Conservation (phyloP, 2,113 vertebrate species). For the Micronisus gabar region DNA sequence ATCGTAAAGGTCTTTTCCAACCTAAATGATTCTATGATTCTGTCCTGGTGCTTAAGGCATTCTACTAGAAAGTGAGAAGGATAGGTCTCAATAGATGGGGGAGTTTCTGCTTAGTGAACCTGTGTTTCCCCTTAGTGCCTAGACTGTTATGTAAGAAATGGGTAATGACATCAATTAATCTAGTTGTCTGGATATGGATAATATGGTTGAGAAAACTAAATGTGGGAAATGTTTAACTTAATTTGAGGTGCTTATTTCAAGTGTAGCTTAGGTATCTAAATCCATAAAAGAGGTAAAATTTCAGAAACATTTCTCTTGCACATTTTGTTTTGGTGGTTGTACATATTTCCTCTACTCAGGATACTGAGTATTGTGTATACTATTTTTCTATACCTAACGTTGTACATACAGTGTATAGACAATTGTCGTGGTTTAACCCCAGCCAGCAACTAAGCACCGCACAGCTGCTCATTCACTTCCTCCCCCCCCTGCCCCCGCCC, state of each 20-base stretch:
- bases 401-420: neutral
- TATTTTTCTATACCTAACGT: neutral
- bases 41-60: neutral
- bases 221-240: neutral
- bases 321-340: neutral
- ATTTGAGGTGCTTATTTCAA: neutral
- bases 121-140: neutral
- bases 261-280: neutral
- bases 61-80: neutral
- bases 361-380: neutral
- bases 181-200: neutral
- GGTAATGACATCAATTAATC: neutral
- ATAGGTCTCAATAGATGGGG: neutral
- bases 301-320: neutral
- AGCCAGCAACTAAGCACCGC: too few species aligned
- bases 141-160: neutral
- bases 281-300: neutral
- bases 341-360: neutral
- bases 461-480: too few species aligned
- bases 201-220: neutral
- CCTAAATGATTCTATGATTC: too few species aligned
- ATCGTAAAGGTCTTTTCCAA: too few species aligned
- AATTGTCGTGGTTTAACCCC: too few species aligned
- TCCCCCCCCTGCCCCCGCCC: too few species aligned
- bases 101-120: neutral